Evolutionary conservation across 1,140 invertebrate species (phyloP), one percentile per base, ranked within the genome.

Genomic region (Neomicropteryx cornuta): DNA sequence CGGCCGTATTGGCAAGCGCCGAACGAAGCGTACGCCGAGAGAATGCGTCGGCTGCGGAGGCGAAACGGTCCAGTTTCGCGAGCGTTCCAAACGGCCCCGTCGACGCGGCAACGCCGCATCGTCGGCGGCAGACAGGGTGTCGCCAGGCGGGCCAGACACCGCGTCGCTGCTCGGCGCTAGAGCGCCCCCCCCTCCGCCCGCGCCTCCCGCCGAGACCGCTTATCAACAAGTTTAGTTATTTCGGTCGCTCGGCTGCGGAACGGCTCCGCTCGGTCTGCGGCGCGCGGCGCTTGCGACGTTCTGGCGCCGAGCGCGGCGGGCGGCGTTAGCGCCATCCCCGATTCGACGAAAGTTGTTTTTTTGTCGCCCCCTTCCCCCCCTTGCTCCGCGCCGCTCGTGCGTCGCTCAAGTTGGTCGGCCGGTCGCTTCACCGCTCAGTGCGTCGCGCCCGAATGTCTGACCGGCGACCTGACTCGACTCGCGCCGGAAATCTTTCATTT

Each of bases 111-210:
- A 81, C 80, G 62, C 39, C 50, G 75, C 70, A 47, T 49, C 68
- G 75, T 75, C 77, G 78, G 76, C 70, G 75, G 79, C 80, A 87
- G 83, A 87, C 83, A 85, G 78, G 81, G 81, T 85, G 83, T 83
- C 81, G 81, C 81, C 81, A 78, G 73, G 76, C 73, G 70, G 70
- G 69, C 71, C 72, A 73, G 76, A 79, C 75, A 75, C 70, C 70
- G 68, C 76, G 77, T 77, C 76, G 75, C 76, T 75, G 59, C 56
- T 49, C 62, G 62, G 62, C 62, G 62, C 60, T 62, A 60, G 51
- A 43, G 47, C 51, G 53, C 56, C 44, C 48, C 41, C 45, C 21
- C 46, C 46, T 47, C 51, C 54, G 43, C 55, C 35, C 50, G 45
- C 55, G 46, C 57, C 53, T 55, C 48, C 52, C 30, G 30, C 54